Conservation (phyloP, 2,888 invertebrate species). For the Temnothorax unifasciatus region DNA sequence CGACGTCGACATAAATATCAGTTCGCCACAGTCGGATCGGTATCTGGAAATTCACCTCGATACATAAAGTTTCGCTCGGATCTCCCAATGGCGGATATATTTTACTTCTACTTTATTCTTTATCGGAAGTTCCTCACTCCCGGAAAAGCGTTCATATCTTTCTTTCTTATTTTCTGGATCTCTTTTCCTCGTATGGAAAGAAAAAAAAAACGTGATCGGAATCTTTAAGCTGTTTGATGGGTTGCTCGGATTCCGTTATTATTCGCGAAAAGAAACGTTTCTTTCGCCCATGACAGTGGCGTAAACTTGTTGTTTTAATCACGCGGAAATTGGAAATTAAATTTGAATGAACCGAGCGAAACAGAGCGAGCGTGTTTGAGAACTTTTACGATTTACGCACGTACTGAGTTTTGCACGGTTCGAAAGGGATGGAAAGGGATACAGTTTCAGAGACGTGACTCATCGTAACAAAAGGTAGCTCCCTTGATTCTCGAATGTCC, state of each 20-base stretch:
- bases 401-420: conserved; percentile 23
- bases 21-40: conserved; percentile 37
- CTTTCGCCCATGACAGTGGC: neutral
- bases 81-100: conserved; percentile 34
- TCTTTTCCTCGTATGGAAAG: neutral
- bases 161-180: neutral
- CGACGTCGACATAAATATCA: conserved; percentile 42
- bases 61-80: conserved; percentile 38
- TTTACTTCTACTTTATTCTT: conserved; percentile 50
- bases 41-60: conserved; percentile 42
- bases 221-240: conserved; percentile 8
- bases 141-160: conserved; percentile 14
- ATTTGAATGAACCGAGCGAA: conserved; percentile 57
- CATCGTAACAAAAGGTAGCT: conserved; percentile 50
- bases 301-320: conserved; percentile 50
- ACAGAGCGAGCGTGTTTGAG: conserved; percentile 7
- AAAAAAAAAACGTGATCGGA: conserved; percentile 5
- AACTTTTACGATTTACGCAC: conserved; percentile 45
- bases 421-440: conserved; percentile 47
- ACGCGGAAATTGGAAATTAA: conserved; percentile 42
- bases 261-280: conserved; percentile 40
- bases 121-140: conserved; percentile 25
- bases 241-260: conserved; percentile 11
- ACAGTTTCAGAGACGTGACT: conserved; percentile 58
- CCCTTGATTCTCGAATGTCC: conserved; percentile 67